Percentiles rank a stretch among this genome's conserved stretches.
Conservation (phyloP, 2,888 invertebrate genomes). For the Panzeria rudis region DNA sequence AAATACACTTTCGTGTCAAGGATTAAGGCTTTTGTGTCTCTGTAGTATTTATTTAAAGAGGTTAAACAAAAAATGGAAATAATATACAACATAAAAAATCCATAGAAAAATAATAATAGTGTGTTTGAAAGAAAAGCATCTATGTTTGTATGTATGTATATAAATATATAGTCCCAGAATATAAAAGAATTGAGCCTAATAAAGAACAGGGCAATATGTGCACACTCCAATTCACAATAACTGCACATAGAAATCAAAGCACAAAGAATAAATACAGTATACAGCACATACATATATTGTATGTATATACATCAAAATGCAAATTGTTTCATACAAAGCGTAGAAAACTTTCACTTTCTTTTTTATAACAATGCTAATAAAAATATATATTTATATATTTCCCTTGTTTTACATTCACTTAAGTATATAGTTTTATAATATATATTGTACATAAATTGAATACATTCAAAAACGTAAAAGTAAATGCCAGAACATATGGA, state of each 20-base stretch:
- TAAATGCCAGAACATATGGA: neutral
- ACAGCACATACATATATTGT: neutral
- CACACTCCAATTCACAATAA: conserved; percentile 63
- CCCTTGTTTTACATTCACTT: neutral
- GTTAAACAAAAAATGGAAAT: neutral
- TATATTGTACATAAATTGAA: neutral
- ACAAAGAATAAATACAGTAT: neutral
- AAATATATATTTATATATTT: conserved; percentile 2
- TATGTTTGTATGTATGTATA: neutral
- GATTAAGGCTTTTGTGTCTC: conserved; percentile 56
- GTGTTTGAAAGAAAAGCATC: conserved; percentile 33
- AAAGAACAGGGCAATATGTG: conserved; percentile 32
- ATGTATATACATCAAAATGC: neutral
- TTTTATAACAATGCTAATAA: conserved; percentile 12
- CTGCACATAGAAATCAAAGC: conserved; percentile 36
- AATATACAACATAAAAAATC: conserved; percentile 2
- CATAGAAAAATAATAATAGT: conserved; percentile 10
- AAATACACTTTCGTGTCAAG: conserved; percentile 58
- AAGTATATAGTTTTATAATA: neutral
- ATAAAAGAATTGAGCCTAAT: conserved; percentile 52
- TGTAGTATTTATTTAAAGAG: conserved; percentile 25
- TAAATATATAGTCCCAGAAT: conserved; percentile 25
- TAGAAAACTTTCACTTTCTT: conserved; percentile 52
- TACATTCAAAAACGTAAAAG: neutral
- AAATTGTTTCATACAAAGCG: conserved; percentile 9